These are phyloP conservation scores for Silurus glanis DNA, from an alignment of 2,113 vertebrate species.

Conservation along the genomic window DNA sequence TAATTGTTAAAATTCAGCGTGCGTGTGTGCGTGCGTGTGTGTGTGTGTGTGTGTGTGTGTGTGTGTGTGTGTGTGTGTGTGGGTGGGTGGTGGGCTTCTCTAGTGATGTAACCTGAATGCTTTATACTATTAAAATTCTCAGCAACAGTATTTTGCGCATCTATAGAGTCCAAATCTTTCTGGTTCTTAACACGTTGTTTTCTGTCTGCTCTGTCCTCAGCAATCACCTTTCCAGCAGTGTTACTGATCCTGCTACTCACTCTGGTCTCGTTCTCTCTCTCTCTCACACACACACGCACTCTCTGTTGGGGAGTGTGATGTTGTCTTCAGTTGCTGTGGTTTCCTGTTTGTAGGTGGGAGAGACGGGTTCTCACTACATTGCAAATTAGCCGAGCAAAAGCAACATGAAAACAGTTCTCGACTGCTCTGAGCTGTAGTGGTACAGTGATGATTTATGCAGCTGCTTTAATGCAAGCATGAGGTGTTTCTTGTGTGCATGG, in stretches of 20 bases:
- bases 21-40: constrained; percentile 1
- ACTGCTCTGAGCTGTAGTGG: neutral
- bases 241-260: neutral
- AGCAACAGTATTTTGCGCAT: neutral
- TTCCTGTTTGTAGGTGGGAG: constrained; percentile 74
- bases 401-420: constrained; percentile 23
- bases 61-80: too few relatives aligned
- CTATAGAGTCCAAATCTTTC: neutral
- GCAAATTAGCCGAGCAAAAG: constrained; percentile 44
- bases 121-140: neutral
- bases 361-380: constrained; percentile 58
- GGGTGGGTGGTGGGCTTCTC: neutral
- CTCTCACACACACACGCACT: neutral
- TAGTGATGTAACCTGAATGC: neutral
- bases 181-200: neutral
- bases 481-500: constrained; percentile 1
- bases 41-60: neutral
- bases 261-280: neutral
- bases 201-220: neutral
- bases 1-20: constrained; percentile 48
- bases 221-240: constrained; percentile 14
- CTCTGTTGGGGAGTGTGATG: constrained; percentile 45
- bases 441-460: constrained; percentile 21
- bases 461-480: constrained; percentile 5
- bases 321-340: constrained; percentile 66